phyloP scores from a whole-genome alignment of 2,888 invertebrate genomes.

The Orchestes rusci region DNA sequence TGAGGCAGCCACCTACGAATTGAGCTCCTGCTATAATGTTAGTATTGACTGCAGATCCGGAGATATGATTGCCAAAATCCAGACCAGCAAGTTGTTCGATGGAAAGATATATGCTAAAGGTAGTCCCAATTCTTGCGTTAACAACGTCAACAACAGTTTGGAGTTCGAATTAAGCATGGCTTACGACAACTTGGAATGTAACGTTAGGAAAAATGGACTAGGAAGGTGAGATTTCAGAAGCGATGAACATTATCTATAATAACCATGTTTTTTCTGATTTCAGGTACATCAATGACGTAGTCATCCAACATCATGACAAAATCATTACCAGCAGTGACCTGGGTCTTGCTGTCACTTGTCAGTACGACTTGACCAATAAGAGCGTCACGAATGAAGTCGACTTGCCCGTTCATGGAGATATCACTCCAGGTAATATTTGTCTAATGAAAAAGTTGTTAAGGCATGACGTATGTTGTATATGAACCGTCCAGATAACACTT shows the following conservation, averaged over 20 bases:
- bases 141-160: conserved; percentile 78
- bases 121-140: conserved; percentile 86
- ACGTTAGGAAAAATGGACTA: conserved; percentile 81
- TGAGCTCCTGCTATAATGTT: conserved; percentile 91
- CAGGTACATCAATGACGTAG: conserved; percentile 73
- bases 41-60: conserved; percentile 87
- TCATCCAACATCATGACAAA: conserved; percentile 92
- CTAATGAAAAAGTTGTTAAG: conserved; percentile 1
- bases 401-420: conserved; percentile 82
- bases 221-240: conserved; percentile 47
- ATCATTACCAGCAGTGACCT: conserved; percentile 92
- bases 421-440: conserved; percentile 41
- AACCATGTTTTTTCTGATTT: conserved; percentile 5
- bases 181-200: conserved; percentile 88
- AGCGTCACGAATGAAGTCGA: conserved; percentile 90
- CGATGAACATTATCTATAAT: background rate
- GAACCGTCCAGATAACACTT: no score
- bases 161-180: conserved; percentile 90
- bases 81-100: conserved; percentile 86
- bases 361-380: conserved; percentile 90
- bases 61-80: conserved; percentile 88
- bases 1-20: conserved; percentile 85
- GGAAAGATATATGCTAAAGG: conserved; percentile 94
- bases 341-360: conserved; percentile 87
- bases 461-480: no score